Conservation (phyloP, 2,113 vertebrate species). For the Rhinopithecus roxellana region DNA sequence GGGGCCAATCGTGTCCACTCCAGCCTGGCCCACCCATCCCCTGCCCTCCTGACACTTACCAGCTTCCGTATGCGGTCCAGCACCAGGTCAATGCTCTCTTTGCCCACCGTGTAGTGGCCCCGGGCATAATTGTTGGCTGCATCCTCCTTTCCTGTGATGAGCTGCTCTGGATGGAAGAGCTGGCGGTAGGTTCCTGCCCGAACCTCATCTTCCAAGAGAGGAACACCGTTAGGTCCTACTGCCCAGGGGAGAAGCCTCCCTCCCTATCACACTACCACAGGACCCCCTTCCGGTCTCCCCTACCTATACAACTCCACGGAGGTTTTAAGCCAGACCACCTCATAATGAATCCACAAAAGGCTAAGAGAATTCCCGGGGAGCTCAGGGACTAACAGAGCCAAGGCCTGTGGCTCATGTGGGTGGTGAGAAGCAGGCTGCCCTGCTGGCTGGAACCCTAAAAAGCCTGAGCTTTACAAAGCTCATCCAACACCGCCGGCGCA, state of each 20-base stretch:
- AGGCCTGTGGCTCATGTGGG: neutral
- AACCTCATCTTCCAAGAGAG: constrained; percentile 84
- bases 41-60: constrained; percentile 75
- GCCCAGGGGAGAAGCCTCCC: neutral
- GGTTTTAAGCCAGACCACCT: neutral
- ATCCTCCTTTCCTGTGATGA: constrained; percentile 89
- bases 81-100: constrained; percentile 87
- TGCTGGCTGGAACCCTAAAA: neutral
- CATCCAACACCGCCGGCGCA: neutral
- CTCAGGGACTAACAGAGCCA: neutral
- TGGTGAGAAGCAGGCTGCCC: neutral
- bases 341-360: neutral
- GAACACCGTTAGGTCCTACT: neutral
- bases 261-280: neutral
- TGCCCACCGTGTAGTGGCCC: constrained; percentile 89
- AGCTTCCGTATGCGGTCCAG: constrained; percentile 87
- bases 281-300: neutral
- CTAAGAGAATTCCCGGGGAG: neutral
- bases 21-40: neutral
- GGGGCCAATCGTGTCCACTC: too few species aligned
- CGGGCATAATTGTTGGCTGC: constrained; percentile 89
- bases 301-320: neutral
- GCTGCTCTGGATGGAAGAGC: constrained; percentile 88
- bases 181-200: constrained; percentile 84
- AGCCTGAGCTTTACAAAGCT: neutral